Percentiles rank a stretch among this genome's conserved stretches.
These are phyloP conservation scores for Bombylius discolor DNA, from an alignment of 2,888 invertebrate species.

Conservation along the genomic window DNA sequence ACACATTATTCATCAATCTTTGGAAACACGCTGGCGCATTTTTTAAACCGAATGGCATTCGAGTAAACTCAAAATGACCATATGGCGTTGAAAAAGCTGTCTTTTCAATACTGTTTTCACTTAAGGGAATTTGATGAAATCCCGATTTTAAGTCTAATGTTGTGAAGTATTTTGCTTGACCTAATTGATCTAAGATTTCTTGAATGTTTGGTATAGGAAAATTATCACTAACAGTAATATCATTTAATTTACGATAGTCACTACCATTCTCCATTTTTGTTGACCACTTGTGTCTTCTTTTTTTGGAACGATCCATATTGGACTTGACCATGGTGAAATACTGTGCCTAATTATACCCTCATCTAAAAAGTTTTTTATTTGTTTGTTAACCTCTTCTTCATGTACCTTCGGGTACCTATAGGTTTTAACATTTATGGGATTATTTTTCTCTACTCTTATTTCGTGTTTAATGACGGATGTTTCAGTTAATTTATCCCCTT, in stretches of 20 bases:
- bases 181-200: constrained; percentile 27
- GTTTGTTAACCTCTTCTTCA: constrained; percentile 6
- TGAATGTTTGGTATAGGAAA: constrained; percentile 4
- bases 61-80: too few relatives aligned
- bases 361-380: constrained; percentile 20
- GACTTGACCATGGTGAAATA: constrained; percentile 14
- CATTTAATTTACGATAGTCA: neutral
- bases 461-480: too few relatives aligned
- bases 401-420: neutral
- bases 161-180: constrained; percentile 25
- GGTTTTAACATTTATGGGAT: neutral
- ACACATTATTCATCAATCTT: too few relatives aligned
- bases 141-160: constrained; percentile 19
- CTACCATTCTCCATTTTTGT: neutral
- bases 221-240: neutral
- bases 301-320: constrained; percentile 21
- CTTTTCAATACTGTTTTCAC: constrained; percentile 15
- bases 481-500: too few relatives aligned
- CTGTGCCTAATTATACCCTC: constrained; percentile 20
- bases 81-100: constrained; percentile 24
- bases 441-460: neutral
- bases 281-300: constrained; percentile 21
- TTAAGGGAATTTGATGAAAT: neutral
- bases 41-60: too few relatives aligned
- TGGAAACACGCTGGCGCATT: too few relatives aligned